Conservation (phyloP, 2,113 vertebrate genomes). For the Rissa tridactyla region DNA sequence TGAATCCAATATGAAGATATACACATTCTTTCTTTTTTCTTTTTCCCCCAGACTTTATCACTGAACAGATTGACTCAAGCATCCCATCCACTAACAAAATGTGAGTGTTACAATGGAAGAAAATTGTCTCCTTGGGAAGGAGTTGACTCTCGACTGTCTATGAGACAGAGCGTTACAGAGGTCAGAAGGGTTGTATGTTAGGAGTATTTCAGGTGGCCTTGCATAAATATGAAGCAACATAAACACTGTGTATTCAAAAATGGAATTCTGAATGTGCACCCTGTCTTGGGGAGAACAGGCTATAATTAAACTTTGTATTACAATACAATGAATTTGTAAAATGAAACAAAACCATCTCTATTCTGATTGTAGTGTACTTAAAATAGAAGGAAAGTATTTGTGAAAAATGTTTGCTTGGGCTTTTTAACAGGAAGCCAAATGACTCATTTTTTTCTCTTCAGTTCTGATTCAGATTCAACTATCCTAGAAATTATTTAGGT, state of each 20-base stretch:
- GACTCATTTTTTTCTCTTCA: not conserved
- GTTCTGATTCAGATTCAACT: not conserved
- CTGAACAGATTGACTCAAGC: not conserved
- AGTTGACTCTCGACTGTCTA: not conserved
- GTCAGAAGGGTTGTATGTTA: not conserved
- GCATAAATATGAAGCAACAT: not conserved
- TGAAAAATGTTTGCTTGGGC: not conserved
- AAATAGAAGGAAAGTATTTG: not conserved
- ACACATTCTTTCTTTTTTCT: not conserved
- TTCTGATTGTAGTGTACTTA: not conserved
- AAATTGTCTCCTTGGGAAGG: not conserved
- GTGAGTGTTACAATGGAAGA: not conserved
- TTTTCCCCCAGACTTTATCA: not conserved
- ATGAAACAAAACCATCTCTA: not conserved
- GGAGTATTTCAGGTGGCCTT: not conserved
- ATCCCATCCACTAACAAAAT: not conserved
- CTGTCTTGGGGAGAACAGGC: not conserved
- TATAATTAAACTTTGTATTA: not conserved
- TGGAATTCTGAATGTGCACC: not conserved
- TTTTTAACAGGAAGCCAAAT: not conserved
- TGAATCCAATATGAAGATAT: not conserved
- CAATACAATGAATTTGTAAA: not conserved
- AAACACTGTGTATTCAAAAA: not conserved
- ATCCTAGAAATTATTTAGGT: not conserved
- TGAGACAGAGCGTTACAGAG: not conserved